Evolutionary conservation across 2,888 invertebrate species (phyloP).

Genomic region (Galeruca laticollis): DNA sequence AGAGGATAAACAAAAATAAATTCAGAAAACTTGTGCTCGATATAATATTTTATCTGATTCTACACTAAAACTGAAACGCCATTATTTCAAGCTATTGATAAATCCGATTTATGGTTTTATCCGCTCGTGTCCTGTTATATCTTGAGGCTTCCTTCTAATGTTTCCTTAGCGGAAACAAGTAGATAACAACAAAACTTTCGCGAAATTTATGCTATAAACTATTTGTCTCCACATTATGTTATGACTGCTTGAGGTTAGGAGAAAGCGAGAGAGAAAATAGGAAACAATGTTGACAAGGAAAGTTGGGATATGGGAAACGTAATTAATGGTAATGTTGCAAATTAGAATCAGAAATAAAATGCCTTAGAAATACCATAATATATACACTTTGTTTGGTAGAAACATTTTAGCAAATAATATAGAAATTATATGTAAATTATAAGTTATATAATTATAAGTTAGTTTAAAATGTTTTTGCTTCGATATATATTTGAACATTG

Average conservation of each 20-base stretch:
- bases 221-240: conserved; percentile 66
- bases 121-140: conserved; percentile 23
- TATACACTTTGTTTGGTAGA: too few relatives aligned
- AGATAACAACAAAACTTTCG: conserved; percentile 62
- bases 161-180: conserved; percentile 55
- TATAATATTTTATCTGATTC: not conserved
- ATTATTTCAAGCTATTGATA: conserved; percentile 15
- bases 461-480: too few relatives aligned
- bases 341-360: not conserved
- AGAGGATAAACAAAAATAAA: too few relatives aligned
- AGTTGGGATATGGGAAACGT: not conserved
- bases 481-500: too few relatives aligned
- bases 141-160: conserved; percentile 33
- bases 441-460: too few relatives aligned
- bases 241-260: conserved; percentile 25
- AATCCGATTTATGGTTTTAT: conserved; percentile 27
- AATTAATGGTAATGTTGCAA: not conserved
- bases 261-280: not conserved
- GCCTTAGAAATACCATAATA: too few relatives aligned
- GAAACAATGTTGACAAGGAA: not conserved
- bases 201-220: conserved; percentile 63
- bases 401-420: too few relatives aligned
- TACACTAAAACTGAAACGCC: not conserved
- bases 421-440: too few relatives aligned
- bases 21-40: too few relatives aligned